These are phyloP conservation scores for Spermophilus dauricus DNA, from an alignment of 2,113 vertebrate species.

Conservation along the genomic window DNA sequence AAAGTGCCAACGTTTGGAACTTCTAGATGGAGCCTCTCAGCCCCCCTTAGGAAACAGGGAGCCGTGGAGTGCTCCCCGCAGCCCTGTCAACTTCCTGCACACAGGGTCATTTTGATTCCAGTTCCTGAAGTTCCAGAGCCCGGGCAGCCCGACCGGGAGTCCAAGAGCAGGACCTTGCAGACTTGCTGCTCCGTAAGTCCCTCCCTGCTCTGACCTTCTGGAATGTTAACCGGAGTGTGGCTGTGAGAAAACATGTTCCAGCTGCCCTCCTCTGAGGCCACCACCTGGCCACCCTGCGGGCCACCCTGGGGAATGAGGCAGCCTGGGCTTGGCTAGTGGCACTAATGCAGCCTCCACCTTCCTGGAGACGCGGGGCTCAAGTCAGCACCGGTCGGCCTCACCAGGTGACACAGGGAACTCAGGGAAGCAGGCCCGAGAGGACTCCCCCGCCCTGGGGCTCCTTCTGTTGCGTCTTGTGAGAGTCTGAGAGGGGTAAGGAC, in stretches of 20 bases:
- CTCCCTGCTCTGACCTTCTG: conserved; percentile 1
- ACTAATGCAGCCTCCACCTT: neutral
- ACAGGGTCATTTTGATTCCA: neutral
- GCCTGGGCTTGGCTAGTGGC: neutral
- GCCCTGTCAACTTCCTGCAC: neutral
- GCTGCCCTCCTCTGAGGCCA: neutral
- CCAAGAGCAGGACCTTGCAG: neutral
- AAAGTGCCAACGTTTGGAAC: neutral
- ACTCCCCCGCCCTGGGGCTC: neutral
- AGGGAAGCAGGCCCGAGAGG: conserved; percentile 31
- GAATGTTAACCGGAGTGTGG: conserved; percentile 45
- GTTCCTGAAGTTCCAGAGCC: neutral
- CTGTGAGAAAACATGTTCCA: conserved; percentile 45
- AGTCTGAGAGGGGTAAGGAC: neutral
- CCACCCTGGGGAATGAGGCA: neutral
- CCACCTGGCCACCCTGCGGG: neutral
- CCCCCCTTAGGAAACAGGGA: neutral
- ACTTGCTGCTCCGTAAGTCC: neutral
- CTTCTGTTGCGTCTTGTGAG: neutral
- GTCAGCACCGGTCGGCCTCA: neutral
- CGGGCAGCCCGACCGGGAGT: neutral
- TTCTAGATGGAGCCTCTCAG: neutral
- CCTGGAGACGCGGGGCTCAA: neutral
- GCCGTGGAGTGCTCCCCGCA: neutral
- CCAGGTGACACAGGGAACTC: neutral